These are phyloP conservation scores for Rotaria macrura DNA, from an alignment of 2,888 invertebrate species.

Conservation along the genomic window DNA sequence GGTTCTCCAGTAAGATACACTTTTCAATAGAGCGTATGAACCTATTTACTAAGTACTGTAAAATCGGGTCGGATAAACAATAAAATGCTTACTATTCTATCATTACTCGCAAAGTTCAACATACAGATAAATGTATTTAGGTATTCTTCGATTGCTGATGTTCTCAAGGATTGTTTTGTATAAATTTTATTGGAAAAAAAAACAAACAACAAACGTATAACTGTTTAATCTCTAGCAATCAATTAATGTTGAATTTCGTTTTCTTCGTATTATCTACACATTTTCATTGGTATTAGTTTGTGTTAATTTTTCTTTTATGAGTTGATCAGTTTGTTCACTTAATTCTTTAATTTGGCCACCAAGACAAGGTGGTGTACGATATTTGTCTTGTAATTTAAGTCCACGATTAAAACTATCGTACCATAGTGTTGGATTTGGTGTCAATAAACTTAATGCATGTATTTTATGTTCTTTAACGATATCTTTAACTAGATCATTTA, in stretches of 20 bases:
- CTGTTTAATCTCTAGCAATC: neutral
- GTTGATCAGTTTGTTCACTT: slow-evolving; percentile 2
- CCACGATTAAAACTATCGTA: neutral
- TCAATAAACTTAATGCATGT: neutral
- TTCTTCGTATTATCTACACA: neutral
- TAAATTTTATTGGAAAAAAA: neutral
- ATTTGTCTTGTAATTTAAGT: neutral
- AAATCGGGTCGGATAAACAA: too few species aligned
- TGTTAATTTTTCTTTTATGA: neutral
- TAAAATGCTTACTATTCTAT: too few species aligned
- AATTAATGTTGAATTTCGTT: neutral
- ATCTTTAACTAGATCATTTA: slow-evolving; percentile 3
- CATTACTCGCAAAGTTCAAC: too few species aligned
- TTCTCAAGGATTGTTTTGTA: too few species aligned
- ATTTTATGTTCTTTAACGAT: slow-evolving; percentile 20
- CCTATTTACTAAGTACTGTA: too few species aligned
- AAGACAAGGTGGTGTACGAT: slow-evolving; percentile 19
- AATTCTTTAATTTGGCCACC: slow-evolving; percentile 22
- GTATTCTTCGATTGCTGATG: too few species aligned
- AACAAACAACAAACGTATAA: neutral
- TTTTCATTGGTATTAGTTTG: neutral
- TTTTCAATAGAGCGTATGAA: too few species aligned
- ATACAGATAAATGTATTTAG: too few species aligned
- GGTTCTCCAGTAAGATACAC: too few species aligned
- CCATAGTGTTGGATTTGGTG: slow-evolving; percentile 18